Evolutionary conservation across 2,113 vertebrate genomes (phyloP).

Genomic region (Cephalopholis sonnerati): DNA sequence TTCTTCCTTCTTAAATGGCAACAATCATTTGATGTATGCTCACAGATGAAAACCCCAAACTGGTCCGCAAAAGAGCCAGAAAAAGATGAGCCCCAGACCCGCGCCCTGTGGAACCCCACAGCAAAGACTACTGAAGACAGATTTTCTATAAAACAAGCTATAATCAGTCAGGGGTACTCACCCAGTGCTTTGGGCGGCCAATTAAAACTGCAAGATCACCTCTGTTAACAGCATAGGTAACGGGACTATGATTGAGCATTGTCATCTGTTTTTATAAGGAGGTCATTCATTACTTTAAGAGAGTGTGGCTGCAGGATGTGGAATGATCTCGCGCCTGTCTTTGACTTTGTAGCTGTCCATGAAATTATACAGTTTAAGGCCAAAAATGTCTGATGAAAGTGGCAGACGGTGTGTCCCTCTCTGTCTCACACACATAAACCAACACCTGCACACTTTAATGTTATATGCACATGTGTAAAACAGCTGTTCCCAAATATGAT

Average conservation of each 20-base stretch:
- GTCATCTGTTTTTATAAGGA: constrained; percentile 32
- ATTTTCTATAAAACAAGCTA: not conserved
- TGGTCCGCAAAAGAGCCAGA: not conserved
- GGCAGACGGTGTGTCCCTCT: not conserved
- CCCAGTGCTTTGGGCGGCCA: constrained; percentile 23
- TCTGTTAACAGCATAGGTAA: constrained; percentile 10
- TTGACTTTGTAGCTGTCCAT: not conserved
- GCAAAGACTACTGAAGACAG: constrained; percentile 9
- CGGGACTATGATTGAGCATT: constrained; percentile 13
- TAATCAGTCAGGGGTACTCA: constrained; percentile 2
- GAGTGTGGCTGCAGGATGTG: not conserved
- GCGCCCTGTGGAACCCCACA: constrained; percentile 24
- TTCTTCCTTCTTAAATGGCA: not conserved
- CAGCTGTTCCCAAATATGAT: not conserved
- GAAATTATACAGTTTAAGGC: not conserved
- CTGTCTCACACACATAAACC: not conserved
- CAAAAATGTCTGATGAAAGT: not conserved
- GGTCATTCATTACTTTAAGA: constrained; percentile 29
- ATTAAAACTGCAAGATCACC: constrained; percentile 43
- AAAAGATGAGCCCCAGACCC: not conserved
- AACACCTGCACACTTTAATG: not conserved
- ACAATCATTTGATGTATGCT: not conserved
- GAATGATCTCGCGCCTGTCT: constrained; percentile 2
- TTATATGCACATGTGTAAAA: not conserved
- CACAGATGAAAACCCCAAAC: not conserved